Conservation (phyloP, 2,113 vertebrate species). For the Sarotherodon lohbergeri region DNA sequence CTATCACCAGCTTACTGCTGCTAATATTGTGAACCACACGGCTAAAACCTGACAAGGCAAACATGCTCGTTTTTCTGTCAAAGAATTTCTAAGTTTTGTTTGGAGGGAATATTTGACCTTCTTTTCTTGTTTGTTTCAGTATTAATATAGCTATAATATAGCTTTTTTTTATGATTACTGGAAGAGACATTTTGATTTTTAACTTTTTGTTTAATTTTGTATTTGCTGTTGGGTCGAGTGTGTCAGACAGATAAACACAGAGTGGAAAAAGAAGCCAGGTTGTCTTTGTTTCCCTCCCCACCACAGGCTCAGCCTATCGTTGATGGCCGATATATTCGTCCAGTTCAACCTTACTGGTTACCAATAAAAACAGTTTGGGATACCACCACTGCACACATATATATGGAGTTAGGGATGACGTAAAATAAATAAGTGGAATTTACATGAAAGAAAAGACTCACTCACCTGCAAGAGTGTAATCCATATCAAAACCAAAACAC, state of each 20-base stretch:
- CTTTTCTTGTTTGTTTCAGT: background rate
- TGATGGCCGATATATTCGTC: background rate
- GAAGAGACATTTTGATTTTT: background rate
- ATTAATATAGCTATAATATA: accelerated
- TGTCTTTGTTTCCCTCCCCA: background rate
- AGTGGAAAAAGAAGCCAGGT: background rate
- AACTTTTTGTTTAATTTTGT: background rate
- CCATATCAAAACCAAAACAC: conserved; percentile 99
- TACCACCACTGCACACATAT: accelerated
- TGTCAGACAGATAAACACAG: background rate
- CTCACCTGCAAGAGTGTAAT: conserved; percentile 96
- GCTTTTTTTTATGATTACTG: background rate
- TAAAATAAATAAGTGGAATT: background rate
- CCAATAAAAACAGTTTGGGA: background rate
- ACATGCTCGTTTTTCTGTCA: background rate
- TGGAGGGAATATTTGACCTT: background rate
- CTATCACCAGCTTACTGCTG: background rate
- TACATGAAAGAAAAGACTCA: background rate
- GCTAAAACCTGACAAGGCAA: background rate
- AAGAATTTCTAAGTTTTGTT: background rate
- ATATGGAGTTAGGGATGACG: background rate
- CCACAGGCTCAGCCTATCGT: background rate
- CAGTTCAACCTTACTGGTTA: background rate
- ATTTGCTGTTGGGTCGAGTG: background rate
- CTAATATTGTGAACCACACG: accelerated